phyloP scores from a whole-genome alignment of 2,888 invertebrate genomes.

The Lithophane ornitopus region DNA sequence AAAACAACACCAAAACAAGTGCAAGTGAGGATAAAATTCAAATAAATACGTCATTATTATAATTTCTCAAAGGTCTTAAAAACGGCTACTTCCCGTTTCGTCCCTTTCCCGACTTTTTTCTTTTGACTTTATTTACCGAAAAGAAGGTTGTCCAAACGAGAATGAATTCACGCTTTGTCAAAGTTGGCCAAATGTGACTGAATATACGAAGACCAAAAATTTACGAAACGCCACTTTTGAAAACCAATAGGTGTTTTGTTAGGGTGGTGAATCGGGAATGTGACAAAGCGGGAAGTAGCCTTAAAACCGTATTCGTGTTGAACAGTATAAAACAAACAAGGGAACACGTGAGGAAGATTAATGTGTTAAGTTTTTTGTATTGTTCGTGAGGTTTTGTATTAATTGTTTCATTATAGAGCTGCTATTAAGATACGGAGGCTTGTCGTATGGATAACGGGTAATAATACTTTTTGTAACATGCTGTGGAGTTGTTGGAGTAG shows the following conservation, averaged over 20 bases:
- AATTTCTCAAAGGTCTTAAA: slow-evolving; percentile 67
- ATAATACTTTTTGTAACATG: slow-evolving; percentile 68
- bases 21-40: slow-evolving; percentile 68
- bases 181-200: background rate
- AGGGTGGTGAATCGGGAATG: background rate
- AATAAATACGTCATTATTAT: slow-evolving; percentile 71
- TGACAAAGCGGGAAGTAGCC: background rate
- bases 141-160: background rate
- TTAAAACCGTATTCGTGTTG: slow-evolving; percentile 80
- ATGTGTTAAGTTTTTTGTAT: slow-evolving; percentile 67
- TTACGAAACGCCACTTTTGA: background rate
- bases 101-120: background rate
- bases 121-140: background rate
- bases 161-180: background rate
- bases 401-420: slow-evolving; percentile 84
- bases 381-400: slow-evolving; percentile 76
- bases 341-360: slow-evolving; percentile 83
- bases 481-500: slow-evolving; percentile 47
- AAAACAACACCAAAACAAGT: slow-evolving; percentile 32
- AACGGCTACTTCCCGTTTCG: background rate
- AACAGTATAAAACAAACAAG: slow-evolving; percentile 83
- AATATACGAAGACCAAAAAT: background rate
- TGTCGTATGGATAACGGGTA: slow-evolving; percentile 65
- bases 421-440: slow-evolving; percentile 79
- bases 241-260: background rate